These are phyloP conservation scores for Ophion ventricosus DNA, from an alignment of 2,888 invertebrate genomes.

Conservation along the genomic window DNA sequence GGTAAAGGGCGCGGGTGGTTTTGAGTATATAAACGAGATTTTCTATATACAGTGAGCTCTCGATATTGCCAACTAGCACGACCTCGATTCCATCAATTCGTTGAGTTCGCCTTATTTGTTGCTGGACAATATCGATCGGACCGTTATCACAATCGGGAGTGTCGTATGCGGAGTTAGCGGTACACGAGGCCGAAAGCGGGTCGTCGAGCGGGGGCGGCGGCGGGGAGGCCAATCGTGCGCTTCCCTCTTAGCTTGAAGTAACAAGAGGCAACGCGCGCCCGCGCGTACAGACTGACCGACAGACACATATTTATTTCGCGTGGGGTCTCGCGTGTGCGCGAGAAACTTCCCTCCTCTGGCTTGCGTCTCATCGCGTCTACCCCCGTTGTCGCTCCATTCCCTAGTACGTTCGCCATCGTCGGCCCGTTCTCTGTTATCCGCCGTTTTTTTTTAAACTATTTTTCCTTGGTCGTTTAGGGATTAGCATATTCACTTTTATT, in stretches of 20 bases:
- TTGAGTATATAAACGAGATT: background rate
- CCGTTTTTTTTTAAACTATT: slow-evolving; percentile 52
- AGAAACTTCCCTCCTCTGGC: slow-evolving; percentile 20
- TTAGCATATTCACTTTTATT: slow-evolving; percentile 25
- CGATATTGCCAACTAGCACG: slow-evolving; percentile 18
- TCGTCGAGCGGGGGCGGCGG: background rate
- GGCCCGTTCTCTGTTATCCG: slow-evolving; percentile 54
- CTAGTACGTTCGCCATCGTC: slow-evolving; percentile 59
- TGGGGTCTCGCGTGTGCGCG: slow-evolving; percentile 52
- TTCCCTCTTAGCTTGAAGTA: slow-evolving; percentile 2
- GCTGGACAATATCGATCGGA: slow-evolving; percentile 45
- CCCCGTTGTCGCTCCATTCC: slow-evolving; percentile 24
- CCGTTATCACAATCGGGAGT: slow-evolving; percentile 29
- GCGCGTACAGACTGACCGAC: slow-evolving; percentile 35
- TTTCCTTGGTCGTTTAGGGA: slow-evolving; percentile 46
- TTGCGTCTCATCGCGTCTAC: background rate
- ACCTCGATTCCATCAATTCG: slow-evolving; percentile 25
- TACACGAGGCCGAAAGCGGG: slow-evolving; percentile 17
- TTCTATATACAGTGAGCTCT: slow-evolving; percentile 6
- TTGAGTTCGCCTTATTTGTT: slow-evolving; percentile 6
- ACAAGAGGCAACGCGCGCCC: slow-evolving; percentile 28
- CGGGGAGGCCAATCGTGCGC: background rate
- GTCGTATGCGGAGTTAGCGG: slow-evolving; percentile 7
- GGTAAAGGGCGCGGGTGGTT: slow-evolving; percentile 10
- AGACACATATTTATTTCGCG: slow-evolving; percentile 47